A percentile compares a stretch with the other conserved stretches of the same genome.
Evolutionary conservation across 1,140 invertebrate genomes (phyloP).

Genomic region (Coenobita brevimanus): DNA sequence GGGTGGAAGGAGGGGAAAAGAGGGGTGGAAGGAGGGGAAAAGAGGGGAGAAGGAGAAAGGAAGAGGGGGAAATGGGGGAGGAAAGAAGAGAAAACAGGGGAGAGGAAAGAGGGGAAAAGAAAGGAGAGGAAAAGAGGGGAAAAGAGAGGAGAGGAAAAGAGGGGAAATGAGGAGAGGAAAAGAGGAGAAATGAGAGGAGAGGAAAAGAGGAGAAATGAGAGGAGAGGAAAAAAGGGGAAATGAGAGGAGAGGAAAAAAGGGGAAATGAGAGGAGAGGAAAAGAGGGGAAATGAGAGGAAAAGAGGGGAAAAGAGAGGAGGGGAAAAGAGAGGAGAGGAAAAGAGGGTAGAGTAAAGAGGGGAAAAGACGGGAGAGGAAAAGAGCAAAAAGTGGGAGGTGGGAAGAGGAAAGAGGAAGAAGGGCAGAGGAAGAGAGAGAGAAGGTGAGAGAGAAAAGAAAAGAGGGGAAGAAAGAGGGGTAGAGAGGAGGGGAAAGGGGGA

Average conservation of each 20-base stretch:
- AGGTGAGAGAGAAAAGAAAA: not conserved
- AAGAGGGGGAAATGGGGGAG: not conserved
- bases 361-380: not conserved
- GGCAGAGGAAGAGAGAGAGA: too few species aligned
- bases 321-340: too few species aligned
- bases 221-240: not conserved
- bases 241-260: not conserved
- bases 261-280: not conserved
- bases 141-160: not conserved
- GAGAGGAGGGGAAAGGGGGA: not conserved
- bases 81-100: too few species aligned
- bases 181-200: conserved; percentile 17
- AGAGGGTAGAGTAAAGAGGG: not conserved
- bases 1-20: not conserved
- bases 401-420: conserved; percentile 3
- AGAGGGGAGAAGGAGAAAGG: not conserved
- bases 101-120: not conserved
- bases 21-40: not conserved
- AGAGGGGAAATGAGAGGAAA: not conserved
- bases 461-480: not conserved
- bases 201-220: not conserved
- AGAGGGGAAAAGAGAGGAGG: not conserved
- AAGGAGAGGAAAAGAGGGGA: not conserved
- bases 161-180: not conserved
- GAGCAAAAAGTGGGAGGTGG: conserved; percentile 7